A percentile compares a stretch with the other conserved stretches of the same genome.
phyloP scores from a whole-genome alignment of 2,888 invertebrate species.

The Encarsia formosa region DNA sequence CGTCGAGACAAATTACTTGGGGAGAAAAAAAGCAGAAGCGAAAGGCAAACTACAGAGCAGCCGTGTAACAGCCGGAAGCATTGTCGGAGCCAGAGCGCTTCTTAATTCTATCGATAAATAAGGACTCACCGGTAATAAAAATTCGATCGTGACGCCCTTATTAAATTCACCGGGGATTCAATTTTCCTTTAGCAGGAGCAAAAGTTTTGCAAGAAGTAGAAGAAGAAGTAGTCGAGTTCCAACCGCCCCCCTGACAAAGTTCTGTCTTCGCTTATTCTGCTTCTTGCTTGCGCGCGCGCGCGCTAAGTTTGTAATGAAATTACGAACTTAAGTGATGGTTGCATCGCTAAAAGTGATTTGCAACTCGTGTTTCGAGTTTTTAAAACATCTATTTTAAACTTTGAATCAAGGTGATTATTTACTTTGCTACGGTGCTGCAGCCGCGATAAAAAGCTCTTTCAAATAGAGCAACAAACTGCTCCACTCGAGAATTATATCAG shows the following conservation, averaged over 20 bases:
- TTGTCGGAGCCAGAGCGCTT: constrained; percentile 27
- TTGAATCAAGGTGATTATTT: neutral
- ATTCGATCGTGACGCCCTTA: constrained; percentile 30
- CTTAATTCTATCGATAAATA: constrained; percentile 39
- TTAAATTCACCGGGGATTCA: constrained; percentile 30
- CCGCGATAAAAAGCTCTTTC: too few relatives aligned
- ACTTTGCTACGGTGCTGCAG: too few relatives aligned
- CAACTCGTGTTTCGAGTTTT: constrained; percentile 7
- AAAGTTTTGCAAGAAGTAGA: constrained; percentile 22
- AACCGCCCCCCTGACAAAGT: constrained; percentile 15
- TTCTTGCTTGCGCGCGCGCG: neutral
- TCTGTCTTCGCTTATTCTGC: constrained; percentile 11
- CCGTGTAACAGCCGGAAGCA: constrained; percentile 21
- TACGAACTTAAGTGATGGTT: constrained; percentile 21
- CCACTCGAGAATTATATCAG: too few relatives aligned
- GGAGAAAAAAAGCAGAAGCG: constrained; percentile 1
- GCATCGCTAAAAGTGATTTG: constrained; percentile 19
- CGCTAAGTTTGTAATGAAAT: constrained; percentile 23
- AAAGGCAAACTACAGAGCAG: constrained; percentile 6
- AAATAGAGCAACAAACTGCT: too few relatives aligned
- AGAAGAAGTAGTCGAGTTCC: constrained; percentile 19
- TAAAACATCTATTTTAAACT: too few relatives aligned
- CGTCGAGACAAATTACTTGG: constrained; percentile 7
- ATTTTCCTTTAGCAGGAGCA: constrained; percentile 28
- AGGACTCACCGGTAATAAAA: constrained; percentile 31